Base-by-base conservation (phyloP, 2,888 invertebrate genomes). In the Zelleria hepariella region DNA sequence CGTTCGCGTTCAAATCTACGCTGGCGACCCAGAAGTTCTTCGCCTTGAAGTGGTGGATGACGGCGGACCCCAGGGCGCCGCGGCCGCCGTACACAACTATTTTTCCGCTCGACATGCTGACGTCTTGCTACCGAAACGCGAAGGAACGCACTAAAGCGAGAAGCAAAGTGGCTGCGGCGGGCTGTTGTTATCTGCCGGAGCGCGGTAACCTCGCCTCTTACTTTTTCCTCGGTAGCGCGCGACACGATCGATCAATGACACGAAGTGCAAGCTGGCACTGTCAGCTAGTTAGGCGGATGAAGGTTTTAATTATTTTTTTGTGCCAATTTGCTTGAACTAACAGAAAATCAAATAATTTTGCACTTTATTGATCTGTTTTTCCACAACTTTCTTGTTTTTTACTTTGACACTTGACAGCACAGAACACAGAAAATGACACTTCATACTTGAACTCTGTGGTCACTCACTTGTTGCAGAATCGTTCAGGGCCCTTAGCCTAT, bases 41-140 rank as follows among this genome's bases (percentile, higher is more conserved):
- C 1, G 93, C 90, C 86, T 98, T 98, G 77, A 99, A 98, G 75
- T 94, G 93, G 24, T 94, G 92, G 18, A 99, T 95, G 75, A 96
- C 94, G 52, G 93, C 93, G 2, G 96, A 94, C 56, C 99, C 99
- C 59, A 99, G 90, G 56, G 99, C 99, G 62, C 99, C 99, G 79
- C 94, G 94, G 49, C 99, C 99, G 61, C 99, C 99, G 80, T 99
- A 99, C 67, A 99, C 92, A 62, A 99, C 86, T 64, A 98, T 93
- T 74, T 93, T 93, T 73, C 94, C 93, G 60, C 89, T 85, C 64
- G 90, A 89, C 89, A 91, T 91, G 65, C 54, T 71, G 5, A 76
- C 86, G 85, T 80, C 67, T 73, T 62, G 58, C 59, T 67, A 56
- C 66, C 64, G 25, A 10, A 25, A 25, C 24, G 53, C 32, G 25